phyloP scores from a whole-genome alignment of 2,113 vertebrate species.

The Zootoca vivipara region DNA sequence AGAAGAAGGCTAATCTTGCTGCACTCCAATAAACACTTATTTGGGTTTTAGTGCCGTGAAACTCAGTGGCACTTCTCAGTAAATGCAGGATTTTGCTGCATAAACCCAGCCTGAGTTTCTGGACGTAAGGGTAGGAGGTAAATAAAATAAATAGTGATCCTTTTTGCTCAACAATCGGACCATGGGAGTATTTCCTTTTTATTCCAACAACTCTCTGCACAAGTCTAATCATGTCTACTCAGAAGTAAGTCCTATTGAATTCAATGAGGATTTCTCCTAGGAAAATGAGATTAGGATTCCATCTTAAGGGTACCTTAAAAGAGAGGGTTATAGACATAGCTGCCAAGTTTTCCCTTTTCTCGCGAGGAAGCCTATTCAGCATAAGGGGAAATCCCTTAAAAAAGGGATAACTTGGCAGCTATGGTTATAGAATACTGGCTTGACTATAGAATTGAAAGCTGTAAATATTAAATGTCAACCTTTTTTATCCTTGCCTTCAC shows the following conservation, averaged over 20 bases:
- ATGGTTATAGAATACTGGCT: constrained; percentile 19
- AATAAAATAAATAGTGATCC: constrained; percentile 12
- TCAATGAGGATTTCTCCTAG: too few species aligned
- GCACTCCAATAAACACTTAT: neutral
- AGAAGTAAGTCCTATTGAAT: too few species aligned
- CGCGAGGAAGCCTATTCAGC: too few species aligned
- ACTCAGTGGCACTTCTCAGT: neutral
- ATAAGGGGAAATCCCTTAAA: too few species aligned
- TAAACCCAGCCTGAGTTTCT: neutral
- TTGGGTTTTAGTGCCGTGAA: neutral
- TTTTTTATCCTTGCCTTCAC: neutral
- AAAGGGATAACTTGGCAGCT: too few species aligned
- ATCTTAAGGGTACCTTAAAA: neutral
- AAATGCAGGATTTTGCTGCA: neutral
- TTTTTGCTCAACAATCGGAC: neutral
- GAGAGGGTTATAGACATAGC: constrained; percentile 27
- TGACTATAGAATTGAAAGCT: constrained; percentile 37
- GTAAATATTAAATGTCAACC: constrained; percentile 16
- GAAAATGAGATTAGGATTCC: too few species aligned
- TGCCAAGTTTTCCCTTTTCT: too few species aligned
- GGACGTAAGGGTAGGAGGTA: neutral
- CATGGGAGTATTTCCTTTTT: constrained; percentile 31
- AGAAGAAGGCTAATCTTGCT: neutral
- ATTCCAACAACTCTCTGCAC: constrained; percentile 20
- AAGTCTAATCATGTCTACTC: too few species aligned